These are phyloP conservation scores for Protobothrops mucrosquamatus DNA, from an alignment of 2,113 vertebrate species.

Conservation along the genomic window DNA sequence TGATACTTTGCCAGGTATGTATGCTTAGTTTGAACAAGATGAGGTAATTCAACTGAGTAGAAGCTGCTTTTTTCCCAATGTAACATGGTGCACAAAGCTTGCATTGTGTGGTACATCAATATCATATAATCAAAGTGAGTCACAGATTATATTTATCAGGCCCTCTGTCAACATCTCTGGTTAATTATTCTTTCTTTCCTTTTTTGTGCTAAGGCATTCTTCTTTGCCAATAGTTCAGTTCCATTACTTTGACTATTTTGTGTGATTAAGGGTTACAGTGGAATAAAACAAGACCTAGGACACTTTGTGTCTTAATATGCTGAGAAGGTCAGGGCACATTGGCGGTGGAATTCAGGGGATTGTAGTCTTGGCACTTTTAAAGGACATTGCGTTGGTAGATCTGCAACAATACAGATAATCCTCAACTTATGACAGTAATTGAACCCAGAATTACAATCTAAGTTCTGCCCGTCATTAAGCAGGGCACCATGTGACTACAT, in stretches of 20 bases:
- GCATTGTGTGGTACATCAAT: not conserved
- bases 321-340: not conserved
- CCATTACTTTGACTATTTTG: not conserved
- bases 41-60: not conserved
- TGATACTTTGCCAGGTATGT: not conserved
- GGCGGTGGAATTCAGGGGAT: not conserved
- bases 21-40: not conserved
- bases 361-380: not conserved
- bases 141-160: not conserved
- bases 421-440: not conserved
- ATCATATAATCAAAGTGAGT: conserved; percentile 8
- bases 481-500: not conserved
- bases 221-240: not conserved
- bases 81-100: not conserved
- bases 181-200: not conserved
- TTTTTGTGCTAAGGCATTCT: not conserved
- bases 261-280: not conserved
- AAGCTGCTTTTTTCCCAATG: not conserved
- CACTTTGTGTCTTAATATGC: not conserved
- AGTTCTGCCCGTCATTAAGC: not conserved
- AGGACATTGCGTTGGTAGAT: not conserved
- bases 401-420: not conserved
- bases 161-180: not conserved
- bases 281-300: not conserved
- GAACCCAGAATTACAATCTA: not conserved